A percentile compares a stretch with the other conserved stretches of the same genome.
These are phyloP conservation scores for Yponomeuta cagnagella DNA, from an alignment of 2,888 invertebrate genomes.

Conservation along the genomic window DNA sequence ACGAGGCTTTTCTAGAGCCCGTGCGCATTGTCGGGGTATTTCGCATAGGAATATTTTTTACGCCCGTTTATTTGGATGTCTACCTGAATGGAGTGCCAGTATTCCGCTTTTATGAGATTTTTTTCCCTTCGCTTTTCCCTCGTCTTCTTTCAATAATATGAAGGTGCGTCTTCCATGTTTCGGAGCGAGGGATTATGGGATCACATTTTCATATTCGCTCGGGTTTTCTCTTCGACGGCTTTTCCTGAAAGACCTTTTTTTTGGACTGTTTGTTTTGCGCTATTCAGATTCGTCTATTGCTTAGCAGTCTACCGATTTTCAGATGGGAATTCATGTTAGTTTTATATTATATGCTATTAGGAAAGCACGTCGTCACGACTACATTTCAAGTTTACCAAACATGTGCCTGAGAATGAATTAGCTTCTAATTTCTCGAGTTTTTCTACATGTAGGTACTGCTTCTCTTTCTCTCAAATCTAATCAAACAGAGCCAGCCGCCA, in stretches of 20 bases:
- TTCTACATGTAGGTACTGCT: too few species aligned
- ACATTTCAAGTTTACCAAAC: too few species aligned
- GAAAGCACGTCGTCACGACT: too few species aligned
- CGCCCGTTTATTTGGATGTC: slow-evolving; percentile 63
- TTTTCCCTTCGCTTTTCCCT: slow-evolving; percentile 22
- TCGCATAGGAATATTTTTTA: slow-evolving; percentile 64
- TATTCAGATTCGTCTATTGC: background rate
- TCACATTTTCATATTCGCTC: slow-evolving; percentile 30
- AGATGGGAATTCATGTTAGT: too few species aligned
- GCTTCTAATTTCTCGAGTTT: too few species aligned
- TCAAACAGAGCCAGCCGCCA: background rate
- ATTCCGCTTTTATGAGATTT: slow-evolving; percentile 69
- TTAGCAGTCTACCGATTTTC: too few species aligned
- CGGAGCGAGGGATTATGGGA: slow-evolving; percentile 48
- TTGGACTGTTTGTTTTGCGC: slow-evolving; percentile 32
- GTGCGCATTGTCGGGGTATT: slow-evolving; percentile 60
- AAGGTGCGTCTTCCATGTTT: slow-evolving; percentile 34
- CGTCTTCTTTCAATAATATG: slow-evolving; percentile 33
- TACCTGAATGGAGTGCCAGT: slow-evolving; percentile 71
- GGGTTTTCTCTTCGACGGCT: slow-evolving; percentile 35
- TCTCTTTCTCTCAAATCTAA: too few species aligned
- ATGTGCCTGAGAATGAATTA: too few species aligned
- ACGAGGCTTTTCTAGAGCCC: slow-evolving; percentile 69
- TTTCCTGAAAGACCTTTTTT: slow-evolving; percentile 27
- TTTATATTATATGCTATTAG: too few species aligned